Evolutionary conservation across 30 jellyfish, hydroid and myxozoan species (phyloP), one percentile per base, ranked within the genome.

Genomic region (Aurelia coerulea): DNA sequence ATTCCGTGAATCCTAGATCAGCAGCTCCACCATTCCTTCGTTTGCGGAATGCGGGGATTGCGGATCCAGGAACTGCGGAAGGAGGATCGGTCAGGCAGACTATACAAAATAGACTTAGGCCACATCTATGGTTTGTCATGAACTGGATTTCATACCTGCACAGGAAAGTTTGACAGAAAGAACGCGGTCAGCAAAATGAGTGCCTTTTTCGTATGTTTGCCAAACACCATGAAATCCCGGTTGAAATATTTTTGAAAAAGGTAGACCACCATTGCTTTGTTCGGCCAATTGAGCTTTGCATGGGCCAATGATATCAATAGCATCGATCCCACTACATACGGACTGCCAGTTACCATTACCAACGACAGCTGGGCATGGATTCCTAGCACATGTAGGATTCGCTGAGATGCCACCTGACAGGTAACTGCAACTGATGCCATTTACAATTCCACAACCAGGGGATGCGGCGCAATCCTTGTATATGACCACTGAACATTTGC

Each of bases 321-420:
- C 92, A 56, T 83, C 92, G 63, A 70, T 83, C 15, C 92, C 92
- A 5, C 56, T 9, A 58, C 92, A 83, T 11, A 72, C 85, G 4
- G 51, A 2, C 70, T 69, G 92, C 92, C 92, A 83, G 23, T 6
- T 19, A 16, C 92, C 92, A 83, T 83, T 83, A n/a, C 92, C 92
- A 33, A 37, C 17, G 16, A 83, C 85, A 17, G 92, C 63, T 5
- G 86, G 17, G 80, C 92, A 83, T 10, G 92, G 81, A 65, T 58
- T 58, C 72, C 64, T 4, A 17, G 80, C 92, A 39, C 92, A 83
- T 15, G 50, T 64, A 6, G 84, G 18, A 10, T 42, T 52, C 4
- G 49, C 39, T 1, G 79, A 12, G 4, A 51, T 51, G 46, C 92
- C 92, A n/a, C 19, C 18, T 5, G 85, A 39, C 10, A 70, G 29